Evolutionary conservation across 2,113 vertebrate genomes (phyloP).

Genomic region (Natator depressus): DNA sequence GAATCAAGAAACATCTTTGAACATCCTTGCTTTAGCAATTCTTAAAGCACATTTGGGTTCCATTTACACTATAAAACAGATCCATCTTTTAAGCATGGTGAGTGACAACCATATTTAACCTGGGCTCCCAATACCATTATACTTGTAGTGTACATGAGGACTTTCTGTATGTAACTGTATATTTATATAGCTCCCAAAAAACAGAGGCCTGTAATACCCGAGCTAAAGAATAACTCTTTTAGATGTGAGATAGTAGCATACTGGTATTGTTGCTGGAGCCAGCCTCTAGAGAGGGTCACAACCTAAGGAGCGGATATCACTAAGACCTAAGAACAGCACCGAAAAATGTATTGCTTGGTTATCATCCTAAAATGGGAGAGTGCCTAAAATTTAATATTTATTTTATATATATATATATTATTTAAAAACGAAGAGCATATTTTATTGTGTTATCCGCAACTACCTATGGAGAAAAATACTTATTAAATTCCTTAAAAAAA

Average conservation of each 20-base stretch:
- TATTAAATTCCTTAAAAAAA: not conserved
- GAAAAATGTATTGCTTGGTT: not conserved
- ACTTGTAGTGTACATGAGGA: not conserved
- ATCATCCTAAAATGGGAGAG: not conserved
- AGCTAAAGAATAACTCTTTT: not conserved
- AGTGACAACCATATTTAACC: not conserved
- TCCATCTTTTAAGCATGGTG: not conserved
- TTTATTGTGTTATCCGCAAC: not conserved
- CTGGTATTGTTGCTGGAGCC: not conserved
- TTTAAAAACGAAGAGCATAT: not conserved
- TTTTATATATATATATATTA: rapidly evolving
- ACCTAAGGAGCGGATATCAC: not conserved
- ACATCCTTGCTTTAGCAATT: not conserved
- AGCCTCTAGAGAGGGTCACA: not conserved
- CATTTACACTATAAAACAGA: not conserved
- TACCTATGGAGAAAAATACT: not conserved
- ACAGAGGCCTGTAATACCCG: not conserved
- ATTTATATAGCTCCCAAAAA: not conserved
- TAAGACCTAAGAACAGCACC: not conserved
- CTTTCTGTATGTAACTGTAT: not conserved
- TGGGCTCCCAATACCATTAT: not conserved
- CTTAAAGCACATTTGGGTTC: not conserved
- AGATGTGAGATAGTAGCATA: not conserved
- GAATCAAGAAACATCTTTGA: not conserved
- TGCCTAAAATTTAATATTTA: not conserved